Base-by-base conservation (phyloP, 2,797 vertebrate species). In the Arrhamphus sclerolepis region DNA sequence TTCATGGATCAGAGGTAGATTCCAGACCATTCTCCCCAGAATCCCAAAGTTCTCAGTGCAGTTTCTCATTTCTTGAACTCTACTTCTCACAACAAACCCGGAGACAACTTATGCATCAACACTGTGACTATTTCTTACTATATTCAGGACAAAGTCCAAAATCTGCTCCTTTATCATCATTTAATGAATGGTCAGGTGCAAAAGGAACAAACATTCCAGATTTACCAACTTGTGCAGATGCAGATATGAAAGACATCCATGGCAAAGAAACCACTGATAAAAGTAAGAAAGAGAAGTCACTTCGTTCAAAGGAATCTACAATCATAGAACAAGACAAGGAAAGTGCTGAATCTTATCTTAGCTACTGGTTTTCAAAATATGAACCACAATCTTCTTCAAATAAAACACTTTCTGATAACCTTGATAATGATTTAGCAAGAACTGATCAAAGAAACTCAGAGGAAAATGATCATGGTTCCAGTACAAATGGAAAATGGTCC, bases 31-130 rank as follows among this genome's bases (percentile, higher is more conserved):
- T 47, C 26, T 86, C 88, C 18, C 84, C 87, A 53, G 85, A 87
- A 39, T 91, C 89, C 42, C 70, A 84, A 10, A 65, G 55, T 24
- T 91, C 88, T 70, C 81, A 87, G 55, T 86, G 82, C 56, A 87
- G 89, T 85, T 91, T 83, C 44, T 91, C 90, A 70, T 89, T 91
- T 77, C 76, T 89, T 64, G 87, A 91, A 56, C 70, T 91, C 9
- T 44, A 87, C 19, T 66, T 86, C 11, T 88, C 87, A 74, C 74
- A 86, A 78, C 55, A 73, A 61, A 44, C 60, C 11, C 83, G 86
- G 7, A 24, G 60, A 21, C 53, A 87, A 70, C 84, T 91, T 19
- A 70, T 44, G 57, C 77, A 47, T 44, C 84, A 91, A 56, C 66
- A 81, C 63, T 91, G 89, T 81, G 46, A 90, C 78, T 91, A 89